These are phyloP conservation scores for Calidris pugnax DNA, from an alignment of 2,113 vertebrate genomes.

Conservation along the genomic window DNA sequence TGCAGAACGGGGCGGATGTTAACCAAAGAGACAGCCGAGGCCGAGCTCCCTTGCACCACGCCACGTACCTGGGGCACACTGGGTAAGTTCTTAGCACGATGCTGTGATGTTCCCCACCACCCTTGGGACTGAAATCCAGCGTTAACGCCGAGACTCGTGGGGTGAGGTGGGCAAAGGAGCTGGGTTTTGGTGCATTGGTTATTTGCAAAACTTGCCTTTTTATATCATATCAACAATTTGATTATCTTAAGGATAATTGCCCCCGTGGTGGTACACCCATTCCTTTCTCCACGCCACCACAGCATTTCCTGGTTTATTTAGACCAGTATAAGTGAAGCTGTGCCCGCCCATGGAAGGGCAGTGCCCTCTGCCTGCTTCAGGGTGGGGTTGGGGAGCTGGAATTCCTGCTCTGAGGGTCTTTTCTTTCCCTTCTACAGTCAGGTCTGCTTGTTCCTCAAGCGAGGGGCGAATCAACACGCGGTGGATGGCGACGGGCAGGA, in stretches of 20 bases:
- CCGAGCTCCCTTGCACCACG: constrained; percentile 89
- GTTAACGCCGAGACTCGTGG: fast-evolving
- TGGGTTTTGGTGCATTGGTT: neutral
- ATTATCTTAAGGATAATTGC: neutral
- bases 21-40: constrained; percentile 92
- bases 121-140: neutral
- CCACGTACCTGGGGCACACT: constrained; percentile 90
- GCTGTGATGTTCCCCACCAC: neutral
- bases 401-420: neutral
- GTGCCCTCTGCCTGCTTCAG: fast-evolving
- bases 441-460: constrained; percentile 95
- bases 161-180: neutral
- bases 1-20: constrained; percentile 94
- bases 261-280: no score
- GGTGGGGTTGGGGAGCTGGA: neutral
- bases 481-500: constrained; percentile 90
- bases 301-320: neutral
- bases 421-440: constrained; percentile 78
- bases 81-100: constrained; percentile 75
- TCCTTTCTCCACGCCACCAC: neutral
- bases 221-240: neutral
- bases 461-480: constrained; percentile 90
- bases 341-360: neutral
- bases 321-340: neutral
- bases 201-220: neutral